Conservation (phyloP, 2,113 vertebrate genomes). For the Rana temporaria region DNA sequence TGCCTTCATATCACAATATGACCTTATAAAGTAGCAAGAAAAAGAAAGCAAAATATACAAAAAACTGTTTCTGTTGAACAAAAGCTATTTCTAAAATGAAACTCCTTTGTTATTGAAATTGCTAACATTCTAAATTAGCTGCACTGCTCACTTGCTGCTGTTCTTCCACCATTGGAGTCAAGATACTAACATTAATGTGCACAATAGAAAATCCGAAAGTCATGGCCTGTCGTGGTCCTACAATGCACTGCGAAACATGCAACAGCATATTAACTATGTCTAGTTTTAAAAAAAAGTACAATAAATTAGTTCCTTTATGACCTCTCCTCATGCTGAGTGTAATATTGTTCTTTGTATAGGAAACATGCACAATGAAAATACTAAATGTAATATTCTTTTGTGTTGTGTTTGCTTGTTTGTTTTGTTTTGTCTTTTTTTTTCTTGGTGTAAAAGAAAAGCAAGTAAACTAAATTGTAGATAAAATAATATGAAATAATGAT, state of each 20-base stretch:
- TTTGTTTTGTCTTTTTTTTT: background rate
- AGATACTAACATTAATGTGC: constrained; percentile 64
- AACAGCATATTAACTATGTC: constrained; percentile 67
- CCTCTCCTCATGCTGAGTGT: constrained; percentile 64
- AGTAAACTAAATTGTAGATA: constrained; percentile 17
- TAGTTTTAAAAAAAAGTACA: constrained; percentile 65
- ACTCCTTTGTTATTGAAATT: constrained; percentile 55
- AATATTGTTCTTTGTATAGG: constrained; percentile 68
- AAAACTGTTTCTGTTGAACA: background rate
- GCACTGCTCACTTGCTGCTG: constrained; percentile 56
- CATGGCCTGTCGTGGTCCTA: constrained; percentile 62
- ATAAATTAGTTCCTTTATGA: constrained; percentile 64
- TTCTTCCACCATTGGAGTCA: constrained; percentile 49
- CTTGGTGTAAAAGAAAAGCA: constrained; percentile 4
- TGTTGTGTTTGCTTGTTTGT: background rate
- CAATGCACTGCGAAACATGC: constrained; percentile 65
- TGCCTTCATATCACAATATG: too few species aligned
- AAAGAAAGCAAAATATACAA: background rate
- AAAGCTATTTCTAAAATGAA: constrained; percentile 6
- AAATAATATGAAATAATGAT: constrained; percentile 26
- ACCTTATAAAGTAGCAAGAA: background rate
- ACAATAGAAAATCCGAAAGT: constrained; percentile 64
- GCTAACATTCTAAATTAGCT: constrained; percentile 58
- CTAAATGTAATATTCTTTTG: constrained; percentile 53
- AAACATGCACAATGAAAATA: constrained; percentile 65